Evolutionary conservation across 1,140 invertebrate species (phyloP).

Genomic region (Meteorus sp.): DNA sequence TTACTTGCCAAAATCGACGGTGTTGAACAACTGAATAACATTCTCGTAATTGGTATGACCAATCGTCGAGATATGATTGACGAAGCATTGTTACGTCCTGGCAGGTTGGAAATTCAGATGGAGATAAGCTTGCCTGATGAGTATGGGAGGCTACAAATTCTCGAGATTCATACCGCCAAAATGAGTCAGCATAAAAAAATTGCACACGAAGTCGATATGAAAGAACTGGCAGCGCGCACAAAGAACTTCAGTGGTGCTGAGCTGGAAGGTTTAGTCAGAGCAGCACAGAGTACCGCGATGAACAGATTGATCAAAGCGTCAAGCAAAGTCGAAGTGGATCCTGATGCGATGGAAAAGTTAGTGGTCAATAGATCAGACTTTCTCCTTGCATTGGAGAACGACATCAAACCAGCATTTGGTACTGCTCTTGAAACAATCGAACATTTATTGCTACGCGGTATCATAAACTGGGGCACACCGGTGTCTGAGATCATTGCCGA

Average conservation of each 20-base stretch:
- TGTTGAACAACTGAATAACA: slow-evolving; percentile 99
- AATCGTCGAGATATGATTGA: slow-evolving; percentile 99
- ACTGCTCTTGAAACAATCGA: slow-evolving; percentile 84
- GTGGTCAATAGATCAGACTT: slow-evolving; percentile 87
- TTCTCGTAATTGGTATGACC: slow-evolving; percentile 98
- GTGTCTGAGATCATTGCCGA: slow-evolving; percentile 87
- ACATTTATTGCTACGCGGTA: slow-evolving; percentile 80
- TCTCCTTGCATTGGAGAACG: slow-evolving; percentile 92
- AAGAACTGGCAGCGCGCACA: slow-evolving; percentile 85
- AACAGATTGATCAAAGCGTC: slow-evolving; percentile 96
- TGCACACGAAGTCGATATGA: slow-evolving; percentile 79
- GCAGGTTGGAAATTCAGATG: slow-evolving; percentile 97
- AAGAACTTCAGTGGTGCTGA: slow-evolving; percentile 99
- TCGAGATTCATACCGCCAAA: slow-evolving; percentile 93
- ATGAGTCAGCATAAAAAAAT: slow-evolving; percentile 94
- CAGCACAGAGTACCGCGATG: slow-evolving; percentile 98
- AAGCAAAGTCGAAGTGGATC: slow-evolving; percentile 94
- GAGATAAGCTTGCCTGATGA: slow-evolving; percentile 96
- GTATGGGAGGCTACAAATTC: slow-evolving; percentile 88
- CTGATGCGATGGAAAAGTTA: slow-evolving; percentile 94
- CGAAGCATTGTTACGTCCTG: slow-evolving; percentile 94
- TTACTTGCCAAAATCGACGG: slow-evolving; percentile 98
- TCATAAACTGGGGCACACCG: slow-evolving; percentile 91
- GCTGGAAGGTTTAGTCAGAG: slow-evolving; percentile 96
- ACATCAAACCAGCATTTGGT: slow-evolving; percentile 98